Percentiles rank a stretch among this genome's conserved stretches.
Conservation (phyloP, 2,888 invertebrate genomes). For the Beris morrisii region DNA sequence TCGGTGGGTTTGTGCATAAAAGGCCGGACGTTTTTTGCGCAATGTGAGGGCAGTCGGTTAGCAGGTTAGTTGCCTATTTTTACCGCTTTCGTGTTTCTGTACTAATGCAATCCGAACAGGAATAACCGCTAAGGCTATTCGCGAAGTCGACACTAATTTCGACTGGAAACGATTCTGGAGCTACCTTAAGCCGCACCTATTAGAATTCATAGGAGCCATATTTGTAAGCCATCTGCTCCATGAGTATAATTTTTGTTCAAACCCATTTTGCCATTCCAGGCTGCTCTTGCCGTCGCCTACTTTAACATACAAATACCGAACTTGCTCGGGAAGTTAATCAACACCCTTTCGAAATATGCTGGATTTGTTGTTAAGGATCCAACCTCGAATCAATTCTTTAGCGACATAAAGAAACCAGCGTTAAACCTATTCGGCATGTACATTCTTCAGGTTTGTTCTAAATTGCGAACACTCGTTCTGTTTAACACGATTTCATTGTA, state of each 20-base stretch:
- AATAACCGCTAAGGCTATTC: conserved; percentile 46
- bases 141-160: conserved; percentile 65
- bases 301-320: conserved; percentile 89
- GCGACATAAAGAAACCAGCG: conserved; percentile 51
- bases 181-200: conserved; percentile 75
- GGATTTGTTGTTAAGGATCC: conserved; percentile 50
- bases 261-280: conserved; percentile 61
- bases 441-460: conserved; percentile 47
- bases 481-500: conserved; percentile 53
- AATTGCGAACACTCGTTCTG: not conserved
- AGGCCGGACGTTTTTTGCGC: conserved; percentile 41
- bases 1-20: conserved; percentile 46
- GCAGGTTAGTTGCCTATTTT: conserved; percentile 38
- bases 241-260: not conserved
- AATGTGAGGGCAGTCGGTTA: conserved; percentile 51
- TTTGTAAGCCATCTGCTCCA: conserved; percentile 59
- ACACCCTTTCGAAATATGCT: conserved; percentile 68
- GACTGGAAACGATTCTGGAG: conserved; percentile 76
- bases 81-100: not conserved
- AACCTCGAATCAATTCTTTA: conserved; percentile 48
- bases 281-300: conserved; percentile 82
- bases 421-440: conserved; percentile 53
- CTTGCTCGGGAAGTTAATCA: conserved; percentile 79
- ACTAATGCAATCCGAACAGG: conserved; percentile 31
- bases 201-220: conserved; percentile 76